phyloP scores from a whole-genome alignment of 2,888 invertebrate species.

The Chymomyza amoena region DNA sequence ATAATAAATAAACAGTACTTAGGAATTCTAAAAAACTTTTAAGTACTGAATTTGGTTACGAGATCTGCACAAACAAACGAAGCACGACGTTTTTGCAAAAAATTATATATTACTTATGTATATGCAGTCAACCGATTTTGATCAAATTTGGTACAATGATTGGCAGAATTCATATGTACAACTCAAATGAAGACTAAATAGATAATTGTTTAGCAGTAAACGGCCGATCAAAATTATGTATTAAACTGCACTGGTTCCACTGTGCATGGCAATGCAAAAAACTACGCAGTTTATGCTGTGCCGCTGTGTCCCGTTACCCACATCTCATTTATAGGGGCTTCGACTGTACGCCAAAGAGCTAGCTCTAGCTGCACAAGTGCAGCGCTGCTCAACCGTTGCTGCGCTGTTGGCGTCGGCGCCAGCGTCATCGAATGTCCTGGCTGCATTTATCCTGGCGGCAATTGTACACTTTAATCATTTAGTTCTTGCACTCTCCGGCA shows the following conservation, averaged over 20 bases:
- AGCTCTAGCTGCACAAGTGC: constrained; percentile 23
- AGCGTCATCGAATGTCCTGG: constrained; percentile 44
- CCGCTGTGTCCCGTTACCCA: constrained; percentile 19
- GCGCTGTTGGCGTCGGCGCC: constrained; percentile 26
- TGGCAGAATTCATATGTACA: too few species aligned
- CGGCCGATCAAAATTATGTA: too few species aligned
- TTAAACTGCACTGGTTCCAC: constrained; percentile 20
- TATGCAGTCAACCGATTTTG: too few species aligned
- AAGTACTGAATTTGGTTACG: too few species aligned
- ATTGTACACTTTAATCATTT: constrained; percentile 76
- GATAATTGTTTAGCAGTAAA: too few species aligned
- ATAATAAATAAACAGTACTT: too few species aligned
- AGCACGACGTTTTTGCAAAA: too few species aligned
- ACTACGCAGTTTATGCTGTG: constrained; percentile 57
- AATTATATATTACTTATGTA: too few species aligned
- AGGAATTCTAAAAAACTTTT: too few species aligned
- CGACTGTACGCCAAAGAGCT: constrained; percentile 33
- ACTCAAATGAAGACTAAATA: too few species aligned
- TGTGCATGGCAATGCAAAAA: constrained; percentile 38
- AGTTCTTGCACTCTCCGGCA: constrained; percentile 80
- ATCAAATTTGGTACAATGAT: too few species aligned
- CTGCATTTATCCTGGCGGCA: constrained; percentile 72
- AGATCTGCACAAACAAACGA: too few species aligned
- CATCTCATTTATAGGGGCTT: constrained; percentile 10
- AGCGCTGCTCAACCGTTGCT: constrained; percentile 33